Evolutionary conservation across 2,888 invertebrate genomes (phyloP).

Genomic region (Eupeodes latifasciatus): DNA sequence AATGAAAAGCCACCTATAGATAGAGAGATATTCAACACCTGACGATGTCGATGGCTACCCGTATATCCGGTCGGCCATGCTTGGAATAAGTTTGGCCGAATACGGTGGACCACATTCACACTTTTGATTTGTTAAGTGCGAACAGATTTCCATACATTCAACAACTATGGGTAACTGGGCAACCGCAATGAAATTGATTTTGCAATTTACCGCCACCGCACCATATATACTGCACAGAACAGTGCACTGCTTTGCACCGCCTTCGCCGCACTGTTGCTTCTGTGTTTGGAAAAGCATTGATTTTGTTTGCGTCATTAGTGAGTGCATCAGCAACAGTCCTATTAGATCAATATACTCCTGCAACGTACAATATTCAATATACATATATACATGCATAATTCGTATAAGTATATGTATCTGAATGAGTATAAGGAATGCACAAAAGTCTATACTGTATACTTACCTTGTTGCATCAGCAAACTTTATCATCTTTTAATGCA

Average conservation of each 20-base stretch:
- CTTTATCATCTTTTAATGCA: no score
- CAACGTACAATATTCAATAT: background rate
- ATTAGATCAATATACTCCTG: background rate
- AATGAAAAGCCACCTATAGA: background rate
- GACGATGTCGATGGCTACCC: background rate
- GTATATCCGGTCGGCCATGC: slow-evolving; percentile 12
- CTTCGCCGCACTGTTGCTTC: background rate
- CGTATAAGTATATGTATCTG: no score
- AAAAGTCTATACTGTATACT: no score
- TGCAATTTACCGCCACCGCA: slow-evolving; percentile 21
- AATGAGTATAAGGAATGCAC: no score
- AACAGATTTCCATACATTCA: slow-evolving; percentile 60
- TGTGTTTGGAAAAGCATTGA: slow-evolving; percentile 26
- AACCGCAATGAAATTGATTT: slow-evolving; percentile 65
- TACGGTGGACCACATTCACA: slow-evolving; percentile 51
- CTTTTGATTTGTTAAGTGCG: slow-evolving; percentile 65
- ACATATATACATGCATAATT: no score
- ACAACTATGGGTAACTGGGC: slow-evolving; percentile 15
- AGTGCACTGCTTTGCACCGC: background rate
- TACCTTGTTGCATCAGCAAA: no score
- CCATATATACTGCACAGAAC: background rate
- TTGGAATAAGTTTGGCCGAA: slow-evolving; percentile 50
- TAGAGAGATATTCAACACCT: slow-evolving; percentile 17
- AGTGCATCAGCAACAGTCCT: slow-evolving; percentile 32
- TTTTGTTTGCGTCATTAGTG: slow-evolving; percentile 49